phyloP scores from a whole-genome alignment of 2,888 invertebrate genomes.

The Cantharis lateralis region DNA sequence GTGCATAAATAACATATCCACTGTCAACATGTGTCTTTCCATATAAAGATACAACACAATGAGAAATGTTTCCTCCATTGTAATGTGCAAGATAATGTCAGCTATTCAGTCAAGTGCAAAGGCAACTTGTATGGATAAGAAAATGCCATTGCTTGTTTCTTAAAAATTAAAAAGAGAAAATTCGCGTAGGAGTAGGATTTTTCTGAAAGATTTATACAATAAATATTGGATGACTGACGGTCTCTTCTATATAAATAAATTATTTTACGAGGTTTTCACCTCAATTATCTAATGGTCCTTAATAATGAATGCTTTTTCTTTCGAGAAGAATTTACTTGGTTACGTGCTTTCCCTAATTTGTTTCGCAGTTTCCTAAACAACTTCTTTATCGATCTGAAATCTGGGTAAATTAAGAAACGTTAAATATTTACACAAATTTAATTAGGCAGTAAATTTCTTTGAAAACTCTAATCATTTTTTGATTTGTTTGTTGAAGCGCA shows the following conservation, averaged over 20 bases:
- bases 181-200: not conserved
- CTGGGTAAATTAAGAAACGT: not conserved
- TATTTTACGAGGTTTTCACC: not conserved
- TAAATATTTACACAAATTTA: not conserved
- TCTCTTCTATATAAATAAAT: not conserved
- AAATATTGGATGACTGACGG: not conserved
- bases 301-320: not conserved
- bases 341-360: not conserved
- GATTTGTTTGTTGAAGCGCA: not conserved
- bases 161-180: not conserved
- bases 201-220: not conserved
- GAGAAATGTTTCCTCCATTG: not conserved
- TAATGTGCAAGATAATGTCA: not conserved
- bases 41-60: conserved; percentile 4
- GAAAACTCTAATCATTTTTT: not conserved
- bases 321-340: not conserved
- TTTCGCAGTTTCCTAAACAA: not conserved
- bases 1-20: conserved; percentile 19
- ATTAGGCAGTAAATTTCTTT: not conserved
- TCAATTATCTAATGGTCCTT: not conserved
- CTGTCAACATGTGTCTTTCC: conserved; percentile 18
- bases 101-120: not conserved
- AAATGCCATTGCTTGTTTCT: not conserved
- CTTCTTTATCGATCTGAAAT: not conserved
- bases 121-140: not conserved